A percentile compares a stretch with the other conserved stretches of the same genome.
Conservation (phyloP, 2,797 vertebrate genomes). For the Pteropus rufus region DNA sequence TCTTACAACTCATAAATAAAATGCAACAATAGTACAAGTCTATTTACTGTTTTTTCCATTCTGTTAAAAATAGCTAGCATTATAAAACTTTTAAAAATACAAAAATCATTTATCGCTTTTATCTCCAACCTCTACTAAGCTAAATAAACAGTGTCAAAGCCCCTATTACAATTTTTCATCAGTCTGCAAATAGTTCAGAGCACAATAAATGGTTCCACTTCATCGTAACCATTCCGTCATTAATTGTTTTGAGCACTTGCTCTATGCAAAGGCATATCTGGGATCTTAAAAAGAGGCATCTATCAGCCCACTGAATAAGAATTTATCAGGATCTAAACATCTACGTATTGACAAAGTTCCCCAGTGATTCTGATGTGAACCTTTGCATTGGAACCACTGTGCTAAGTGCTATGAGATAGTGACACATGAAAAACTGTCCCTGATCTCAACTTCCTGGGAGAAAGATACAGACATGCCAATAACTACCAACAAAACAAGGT, state of each 20-base stretch:
- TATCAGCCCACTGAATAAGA: background rate
- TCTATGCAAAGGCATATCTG: background rate
- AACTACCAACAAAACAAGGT: background rate
- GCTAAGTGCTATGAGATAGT: background rate
- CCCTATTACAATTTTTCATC: background rate
- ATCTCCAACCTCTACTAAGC: background rate
- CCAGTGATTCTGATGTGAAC: background rate
- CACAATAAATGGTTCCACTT: background rate
- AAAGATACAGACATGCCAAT: background rate
- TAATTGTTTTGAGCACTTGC: background rate
- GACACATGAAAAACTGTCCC: background rate
- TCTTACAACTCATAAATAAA: background rate
- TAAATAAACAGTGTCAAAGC: background rate
- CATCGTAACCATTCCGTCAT: background rate
- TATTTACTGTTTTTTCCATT: background rate
- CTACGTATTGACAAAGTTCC: background rate
- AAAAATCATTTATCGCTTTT: background rate
- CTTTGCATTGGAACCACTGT: background rate
- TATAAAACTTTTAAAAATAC: background rate
- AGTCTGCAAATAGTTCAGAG: background rate
- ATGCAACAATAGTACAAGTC: background rate
- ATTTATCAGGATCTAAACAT: background rate
- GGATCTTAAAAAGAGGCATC: background rate
- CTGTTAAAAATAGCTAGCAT: background rate
- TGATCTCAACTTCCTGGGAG: background rate